Base-by-base conservation (phyloP, 2,797 vertebrate species). In the Oophaga sylvatica region DNA sequence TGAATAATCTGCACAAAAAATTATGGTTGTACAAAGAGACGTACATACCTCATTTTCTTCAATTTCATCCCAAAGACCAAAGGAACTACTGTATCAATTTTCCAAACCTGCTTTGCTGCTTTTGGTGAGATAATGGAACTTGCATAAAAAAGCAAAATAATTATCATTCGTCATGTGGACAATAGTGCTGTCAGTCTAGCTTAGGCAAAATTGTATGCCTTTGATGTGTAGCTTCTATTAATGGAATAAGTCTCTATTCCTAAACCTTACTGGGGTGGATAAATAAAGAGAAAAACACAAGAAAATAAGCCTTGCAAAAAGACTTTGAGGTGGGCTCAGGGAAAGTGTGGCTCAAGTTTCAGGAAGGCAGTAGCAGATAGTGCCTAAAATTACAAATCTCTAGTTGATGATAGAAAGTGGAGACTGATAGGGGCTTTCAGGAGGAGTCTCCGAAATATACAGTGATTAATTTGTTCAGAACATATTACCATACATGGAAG, bases 291-390 rank as follows among this genome's bases (percentile, higher is more conserved):
- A 78, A 73, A 83, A 75, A 53, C 22, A 57, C 29, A 29, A 22
- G 31, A 31, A 71, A 80, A 45, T 70, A 83, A 87, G 16, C 11
- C 65, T 90, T 92, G 91, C 90, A 88, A 91, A 87, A 83, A 73
- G 91, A 91, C 90, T 84, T 85, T 0, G 0, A 17, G 80, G 86
- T 89, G 91, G 73, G 82, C 80, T 86, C 84, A 86, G 73, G 73
- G 80, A 89, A 89, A 89, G 90, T 93, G 92, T 93, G 93, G 92
- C 91, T 94, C 93, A 77, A 89, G 87, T 94, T 94, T 94, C 93
- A 92, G 89, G 90, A 83, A 91, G 90, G 90, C 85, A 86, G 89
- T 86, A 81, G 84, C 82, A 88, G 88, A 90, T 85, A 81, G 71
- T 78, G 56, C 82, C 84, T 68, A 62, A 77, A 78, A 77, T 88